Percentiles rank a stretch among this genome's conserved stretches.
Conservation (phyloP, 2,113 vertebrate species). For the Scartelaos histophorus region DNA sequence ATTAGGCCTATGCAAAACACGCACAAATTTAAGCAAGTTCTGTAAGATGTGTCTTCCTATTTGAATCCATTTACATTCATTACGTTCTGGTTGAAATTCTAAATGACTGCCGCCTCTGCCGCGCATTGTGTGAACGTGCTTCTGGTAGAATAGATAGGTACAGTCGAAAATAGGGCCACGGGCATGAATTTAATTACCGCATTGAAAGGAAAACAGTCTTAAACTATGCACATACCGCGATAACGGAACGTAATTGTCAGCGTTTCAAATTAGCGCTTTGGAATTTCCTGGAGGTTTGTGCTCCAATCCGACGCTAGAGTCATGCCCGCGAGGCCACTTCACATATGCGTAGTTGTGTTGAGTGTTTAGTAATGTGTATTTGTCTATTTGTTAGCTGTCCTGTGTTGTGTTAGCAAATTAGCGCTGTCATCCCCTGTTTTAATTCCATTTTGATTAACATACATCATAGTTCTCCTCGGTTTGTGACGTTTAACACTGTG, state of each 20-base stretch:
- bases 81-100: slow-evolving; percentile 57
- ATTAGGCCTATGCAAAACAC: slow-evolving; percentile 12
- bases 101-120: slow-evolving; percentile 45
- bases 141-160: slow-evolving; percentile 41
- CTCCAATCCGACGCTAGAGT: slow-evolving; percentile 2
- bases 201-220: background rate
- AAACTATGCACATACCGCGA: slow-evolving; percentile 2
- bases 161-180: slow-evolving; percentile 34
- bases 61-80: slow-evolving; percentile 37
- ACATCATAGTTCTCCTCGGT: slow-evolving; percentile 20
- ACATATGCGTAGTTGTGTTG: background rate
- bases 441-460: slow-evolving; percentile 41
- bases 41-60: slow-evolving; percentile 8
- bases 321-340: slow-evolving; percentile 39
- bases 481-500: slow-evolving; percentile 63
- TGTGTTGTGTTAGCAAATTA: background rate
- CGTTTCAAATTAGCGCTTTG: background rate
- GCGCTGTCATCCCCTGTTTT: slow-evolving; percentile 7
- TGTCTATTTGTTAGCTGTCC: background rate
- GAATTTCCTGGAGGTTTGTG: background rate
- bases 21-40: slow-evolving; percentile 17
- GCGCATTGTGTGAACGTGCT: slow-evolving; percentile 32
- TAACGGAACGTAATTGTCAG: background rate
- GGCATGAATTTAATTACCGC: slow-evolving; percentile 45
- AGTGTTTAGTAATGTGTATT: slow-evolving; percentile 12